phyloP scores from a whole-genome alignment of 2,888 invertebrate genomes.

The Microplitis manilae region DNA sequence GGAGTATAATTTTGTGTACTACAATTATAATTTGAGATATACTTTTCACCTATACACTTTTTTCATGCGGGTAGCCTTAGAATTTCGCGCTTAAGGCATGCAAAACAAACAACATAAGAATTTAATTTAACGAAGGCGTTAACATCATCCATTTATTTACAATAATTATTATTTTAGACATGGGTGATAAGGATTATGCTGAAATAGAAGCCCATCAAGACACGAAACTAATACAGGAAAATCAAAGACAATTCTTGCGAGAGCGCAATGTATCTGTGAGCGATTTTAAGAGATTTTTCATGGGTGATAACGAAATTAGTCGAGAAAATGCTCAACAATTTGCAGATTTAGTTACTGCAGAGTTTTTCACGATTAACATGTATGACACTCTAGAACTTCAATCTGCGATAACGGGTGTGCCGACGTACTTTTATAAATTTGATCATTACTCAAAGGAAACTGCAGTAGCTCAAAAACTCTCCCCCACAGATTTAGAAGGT shows the following conservation, averaged over 20 bases:
- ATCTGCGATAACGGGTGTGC: slow-evolving; percentile 7
- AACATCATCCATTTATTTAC: background rate
- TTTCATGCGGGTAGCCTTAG: too few species aligned
- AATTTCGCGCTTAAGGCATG: too few species aligned
- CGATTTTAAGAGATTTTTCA: slow-evolving; percentile 58
- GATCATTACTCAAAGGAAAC: slow-evolving; percentile 50
- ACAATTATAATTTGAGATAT: too few species aligned
- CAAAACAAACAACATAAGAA: too few species aligned
- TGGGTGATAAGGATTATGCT: slow-evolving; percentile 35
- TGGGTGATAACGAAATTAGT: slow-evolving; percentile 51
- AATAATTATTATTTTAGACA: slow-evolving; percentile 33
- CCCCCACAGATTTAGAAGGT: slow-evolving; percentile 55
- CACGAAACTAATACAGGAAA: slow-evolving; percentile 41
- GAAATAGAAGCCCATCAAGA: slow-evolving; percentile 47
- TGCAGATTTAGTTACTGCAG: slow-evolving; percentile 52
- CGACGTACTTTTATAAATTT: slow-evolving; percentile 62
- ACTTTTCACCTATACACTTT: too few species aligned
- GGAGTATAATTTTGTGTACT: too few species aligned
- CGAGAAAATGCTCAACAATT: slow-evolving; percentile 45
- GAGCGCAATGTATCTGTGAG: slow-evolving; percentile 45
- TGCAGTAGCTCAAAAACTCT: slow-evolving; percentile 46
- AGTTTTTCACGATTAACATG: slow-evolving; percentile 55
- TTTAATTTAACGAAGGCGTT: too few species aligned
- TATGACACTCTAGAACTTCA: slow-evolving; percentile 55
- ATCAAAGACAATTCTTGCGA: slow-evolving; percentile 39